Evolutionary conservation across 2,113 vertebrate species (phyloP).

Genomic region (Ursus arctos): DNA sequence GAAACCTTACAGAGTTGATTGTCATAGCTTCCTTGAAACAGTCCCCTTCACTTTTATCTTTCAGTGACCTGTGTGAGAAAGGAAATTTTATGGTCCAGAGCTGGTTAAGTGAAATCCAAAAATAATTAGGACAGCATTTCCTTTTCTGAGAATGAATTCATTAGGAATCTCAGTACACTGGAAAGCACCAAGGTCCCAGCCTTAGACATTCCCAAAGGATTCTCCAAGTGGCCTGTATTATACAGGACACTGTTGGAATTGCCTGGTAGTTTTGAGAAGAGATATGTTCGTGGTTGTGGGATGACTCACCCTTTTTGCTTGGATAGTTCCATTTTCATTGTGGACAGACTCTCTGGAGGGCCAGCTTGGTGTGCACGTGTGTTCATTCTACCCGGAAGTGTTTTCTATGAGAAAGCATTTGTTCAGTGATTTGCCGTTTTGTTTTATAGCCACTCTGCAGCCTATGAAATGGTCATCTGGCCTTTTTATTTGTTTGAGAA

Average conservation of each 20-base stretch:
- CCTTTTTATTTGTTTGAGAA: conserved; percentile 57
- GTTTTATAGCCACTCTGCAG: conserved; percentile 59
- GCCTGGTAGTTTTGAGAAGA: conserved; percentile 35
- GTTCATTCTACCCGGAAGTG: conserved; percentile 31
- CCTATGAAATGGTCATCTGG: conserved; percentile 60
- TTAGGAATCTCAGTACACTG: not conserved
- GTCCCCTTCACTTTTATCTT: not conserved
- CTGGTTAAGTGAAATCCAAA: conserved; percentile 25
- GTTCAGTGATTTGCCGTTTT: conserved; percentile 64
- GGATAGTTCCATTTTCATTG: conserved; percentile 48
- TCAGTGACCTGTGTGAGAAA: not conserved
- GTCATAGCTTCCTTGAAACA: not conserved
- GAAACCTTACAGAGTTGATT: not conserved
- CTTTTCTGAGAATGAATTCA: not conserved
- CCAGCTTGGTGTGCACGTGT: not conserved
- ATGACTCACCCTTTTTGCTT: conserved; percentile 61
- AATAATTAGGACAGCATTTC: not conserved
- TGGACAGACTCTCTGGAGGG: conserved; percentile 27
- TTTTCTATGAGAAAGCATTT: conserved; percentile 65
- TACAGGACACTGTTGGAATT: conserved; percentile 13
- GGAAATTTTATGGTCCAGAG: not conserved
- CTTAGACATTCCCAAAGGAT: not conserved
- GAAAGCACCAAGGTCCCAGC: not conserved
- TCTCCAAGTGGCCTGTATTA: conserved; percentile 25
- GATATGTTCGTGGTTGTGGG: not conserved